Base-by-base conservation (phyloP, 2,113 vertebrate species). In the Guaruba guarouba region DNA sequence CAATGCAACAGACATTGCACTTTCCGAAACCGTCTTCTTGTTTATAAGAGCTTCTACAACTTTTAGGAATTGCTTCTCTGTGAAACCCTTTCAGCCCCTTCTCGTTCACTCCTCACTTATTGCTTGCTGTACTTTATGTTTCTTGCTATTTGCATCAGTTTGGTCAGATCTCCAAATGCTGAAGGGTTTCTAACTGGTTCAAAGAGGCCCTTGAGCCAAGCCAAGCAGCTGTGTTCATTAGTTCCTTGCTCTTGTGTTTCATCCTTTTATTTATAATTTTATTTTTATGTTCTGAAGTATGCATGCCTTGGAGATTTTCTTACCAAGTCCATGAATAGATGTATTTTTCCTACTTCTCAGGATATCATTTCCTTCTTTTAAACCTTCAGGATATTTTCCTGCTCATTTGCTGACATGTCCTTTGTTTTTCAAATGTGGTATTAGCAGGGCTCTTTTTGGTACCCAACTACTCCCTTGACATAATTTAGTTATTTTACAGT, bases 341-440 rank as follows among this genome's bases (percentile, higher is more conserved):
- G 48, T 59, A 39, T 78, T 96, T 80, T 75, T 78, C 73, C 69
- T 63, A 24, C 80, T 74, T 82, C 91, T 68, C 68, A 86, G 70
- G 69, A 78, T 84, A 93, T 88, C 7, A 75, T 82, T 86, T 93
- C 87, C 92, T 96, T 95, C 94, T 64, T 83, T 90, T 77, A 90
- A 93, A 95, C 82, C 94, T 93, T 75, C 68, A 82, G 93, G 93
- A 70, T 94, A 90, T 96, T 94, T 96, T 95, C 79, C 55, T 86
- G 52, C 77, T 95, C 78, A 59, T 91, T 91, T 95, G 92, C 85
- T 97, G 92, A 82, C 90, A 83, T 63, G 37, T 80, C 51, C 78
- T 95, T 92, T 91, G 89, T 94, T 97, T 88, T 94, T 82, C 79
- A 83, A 81, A 73, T 61, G 24, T 51, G 37, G 37, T 80, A 55